Conservation (phyloP, 2,797 vertebrate genomes). For the Prunella strophiata region DNA sequence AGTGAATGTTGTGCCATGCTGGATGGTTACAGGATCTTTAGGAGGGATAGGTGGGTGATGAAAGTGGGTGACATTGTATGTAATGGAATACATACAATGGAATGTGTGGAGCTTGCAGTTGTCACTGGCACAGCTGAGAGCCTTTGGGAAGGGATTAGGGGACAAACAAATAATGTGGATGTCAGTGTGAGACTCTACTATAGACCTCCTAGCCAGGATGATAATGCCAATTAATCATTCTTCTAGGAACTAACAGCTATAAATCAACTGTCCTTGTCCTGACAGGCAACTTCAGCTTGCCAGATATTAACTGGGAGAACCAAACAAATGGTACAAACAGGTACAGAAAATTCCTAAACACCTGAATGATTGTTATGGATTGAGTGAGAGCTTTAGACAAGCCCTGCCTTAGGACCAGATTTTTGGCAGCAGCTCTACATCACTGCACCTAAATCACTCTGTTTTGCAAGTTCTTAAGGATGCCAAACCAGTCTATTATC, state of each 20-base stretch:
- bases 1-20: not conserved
- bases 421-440: not conserved
- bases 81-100: not conserved
- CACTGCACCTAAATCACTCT: not conserved
- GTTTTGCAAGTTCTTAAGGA: not conserved
- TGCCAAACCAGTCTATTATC: not conserved
- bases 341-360: not conserved
- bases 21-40: not conserved
- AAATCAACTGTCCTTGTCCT: not conserved
- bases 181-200: not conserved
- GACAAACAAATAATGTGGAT: not conserved
- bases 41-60: not conserved
- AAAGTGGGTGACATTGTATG: not conserved
- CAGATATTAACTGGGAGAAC: not conserved
- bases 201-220: not conserved
- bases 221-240: not conserved
- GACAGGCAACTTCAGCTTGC: not conserved
- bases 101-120: not conserved
- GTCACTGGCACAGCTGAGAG: not conserved
- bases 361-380: not conserved
- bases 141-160: not conserved
- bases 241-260: not conserved
- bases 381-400: not conserved
- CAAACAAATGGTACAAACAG: not conserved
- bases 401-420: not conserved